Conservation (phyloP, 1,140 invertebrate genomes). For the silkworm (Bombyx mori) region DNA sequence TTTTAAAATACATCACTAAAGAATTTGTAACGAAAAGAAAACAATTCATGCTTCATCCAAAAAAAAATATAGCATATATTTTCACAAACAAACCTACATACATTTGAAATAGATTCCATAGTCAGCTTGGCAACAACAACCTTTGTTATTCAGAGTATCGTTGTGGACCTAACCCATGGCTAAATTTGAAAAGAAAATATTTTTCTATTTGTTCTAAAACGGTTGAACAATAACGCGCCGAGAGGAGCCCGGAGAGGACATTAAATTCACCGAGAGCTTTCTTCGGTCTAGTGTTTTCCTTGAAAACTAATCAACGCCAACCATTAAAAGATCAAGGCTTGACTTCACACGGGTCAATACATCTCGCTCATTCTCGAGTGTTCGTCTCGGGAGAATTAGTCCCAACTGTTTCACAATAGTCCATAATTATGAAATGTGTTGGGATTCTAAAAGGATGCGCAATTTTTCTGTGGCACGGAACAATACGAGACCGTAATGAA, state of each 20-base stretch:
- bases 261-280: conserved; percentile 42
- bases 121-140: too few relatives aligned
- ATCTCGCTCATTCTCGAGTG: conserved; percentile 44
- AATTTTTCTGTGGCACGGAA: conserved; percentile 57
- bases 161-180: too few relatives aligned
- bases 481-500: conserved; percentile 64
- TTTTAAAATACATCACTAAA: too few relatives aligned
- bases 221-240: background rate
- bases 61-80: too few relatives aligned
- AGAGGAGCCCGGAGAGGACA: conserved; percentile 30
- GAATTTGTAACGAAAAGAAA: too few relatives aligned
- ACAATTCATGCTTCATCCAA: too few relatives aligned
- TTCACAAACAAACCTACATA: too few relatives aligned
- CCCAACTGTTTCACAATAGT: conserved; percentile 63
- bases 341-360: conserved; percentile 49
- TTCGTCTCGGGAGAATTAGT: conserved; percentile 49
- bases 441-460: conserved; percentile 54
- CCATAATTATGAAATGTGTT: conserved; percentile 71
- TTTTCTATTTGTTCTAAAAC: too few relatives aligned
- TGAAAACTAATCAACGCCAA: conserved; percentile 60
- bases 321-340: conserved; percentile 44
- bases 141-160: too few relatives aligned
- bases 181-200: too few relatives aligned
- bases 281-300: conserved; percentile 57
- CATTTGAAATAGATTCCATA: too few relatives aligned